Evolutionary conservation across 2,888 invertebrate species (phyloP).

Genomic region (Biston betularia): DNA sequence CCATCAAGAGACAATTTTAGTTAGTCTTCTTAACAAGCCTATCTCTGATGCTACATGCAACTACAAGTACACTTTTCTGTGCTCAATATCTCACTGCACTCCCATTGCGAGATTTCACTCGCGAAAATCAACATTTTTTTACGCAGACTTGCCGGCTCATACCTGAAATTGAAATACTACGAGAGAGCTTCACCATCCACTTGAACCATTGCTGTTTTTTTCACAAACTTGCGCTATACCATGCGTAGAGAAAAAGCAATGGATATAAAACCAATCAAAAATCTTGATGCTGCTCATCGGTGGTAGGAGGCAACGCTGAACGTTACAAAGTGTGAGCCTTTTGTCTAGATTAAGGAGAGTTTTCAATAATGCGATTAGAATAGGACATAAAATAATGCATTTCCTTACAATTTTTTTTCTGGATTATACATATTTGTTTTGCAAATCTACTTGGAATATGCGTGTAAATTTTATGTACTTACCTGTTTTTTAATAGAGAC

Average conservation of each 20-base stretch:
- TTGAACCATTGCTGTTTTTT: constrained; percentile 53
- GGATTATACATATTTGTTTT: too few species aligned
- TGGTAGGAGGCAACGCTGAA: constrained; percentile 76
- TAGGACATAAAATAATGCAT: background rate
- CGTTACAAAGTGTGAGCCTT: constrained; percentile 85
- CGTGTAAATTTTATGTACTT: too few species aligned
- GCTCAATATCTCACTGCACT: constrained; percentile 74
- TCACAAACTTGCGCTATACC: background rate
- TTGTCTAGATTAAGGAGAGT: constrained; percentile 75
- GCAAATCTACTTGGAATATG: too few species aligned
- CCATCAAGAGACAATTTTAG: background rate
- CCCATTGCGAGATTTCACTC: constrained; percentile 64
- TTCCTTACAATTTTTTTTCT: background rate
- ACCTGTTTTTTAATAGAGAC: too few species aligned
- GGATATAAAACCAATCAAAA: constrained; percentile 48
- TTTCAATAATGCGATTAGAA: constrained; percentile 50
- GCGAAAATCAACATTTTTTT: constrained; percentile 78
- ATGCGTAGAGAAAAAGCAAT: constrained; percentile 50
- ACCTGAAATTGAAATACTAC: constrained; percentile 61
- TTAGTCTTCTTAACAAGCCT: background rate
- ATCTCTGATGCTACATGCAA: background rate
- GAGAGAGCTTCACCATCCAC: constrained; percentile 36
- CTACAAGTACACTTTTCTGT: background rate
- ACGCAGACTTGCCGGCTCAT: constrained; percentile 60
- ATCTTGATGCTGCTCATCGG: constrained; percentile 51